Evolutionary conservation across 2,113 vertebrate species (phyloP), one percentile per base, ranked within the genome.

Genomic region (Mirza zaza): DNA sequence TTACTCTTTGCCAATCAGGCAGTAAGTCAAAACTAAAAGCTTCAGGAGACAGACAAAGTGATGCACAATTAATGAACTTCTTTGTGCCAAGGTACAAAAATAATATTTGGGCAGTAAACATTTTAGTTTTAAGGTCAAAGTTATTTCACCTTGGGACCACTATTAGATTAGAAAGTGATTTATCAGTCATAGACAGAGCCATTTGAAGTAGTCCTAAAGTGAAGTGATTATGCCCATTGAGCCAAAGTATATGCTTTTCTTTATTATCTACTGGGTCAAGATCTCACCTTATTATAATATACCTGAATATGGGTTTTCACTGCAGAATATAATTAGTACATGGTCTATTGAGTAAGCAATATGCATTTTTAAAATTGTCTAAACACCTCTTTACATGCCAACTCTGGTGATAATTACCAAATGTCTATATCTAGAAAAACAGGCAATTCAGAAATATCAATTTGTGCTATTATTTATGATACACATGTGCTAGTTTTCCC

Each of bases 351-450:
- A 98, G 97, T 98, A 98, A 98, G 97, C 97, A 98, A 97, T 97
- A 98, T 98, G 97, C 96, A 97, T 98, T 98, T 98, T 98, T 93
- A 97, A 98, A 98, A 98, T 98, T 98, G 96, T 98, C 98, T 98
- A 97, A 3, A 98, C 97, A 97, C 97, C 88, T 98, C 97, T 98
- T 98, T 97, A 97, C 83, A 95, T 98, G 98, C 98, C 98, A 98
- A 87, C 98, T 98, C 95, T 98, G 94, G 98, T 95, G 97, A 98
- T 98, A 99, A 98, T 98, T 98, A 98, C 98, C 98, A 98, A 98
- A 98, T 98, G 98, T 98, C 98, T 98, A 97, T 98, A 98, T 98
- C 98, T 98, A 98, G 98, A 98, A 98, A 96, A 98, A 96, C 93
- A 95, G 97, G 97, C 6, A 85, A 95, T 98, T 98, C 98, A 98